Conservation (phyloP, 1,140 invertebrate species). For the Arion vulgaris region DNA sequence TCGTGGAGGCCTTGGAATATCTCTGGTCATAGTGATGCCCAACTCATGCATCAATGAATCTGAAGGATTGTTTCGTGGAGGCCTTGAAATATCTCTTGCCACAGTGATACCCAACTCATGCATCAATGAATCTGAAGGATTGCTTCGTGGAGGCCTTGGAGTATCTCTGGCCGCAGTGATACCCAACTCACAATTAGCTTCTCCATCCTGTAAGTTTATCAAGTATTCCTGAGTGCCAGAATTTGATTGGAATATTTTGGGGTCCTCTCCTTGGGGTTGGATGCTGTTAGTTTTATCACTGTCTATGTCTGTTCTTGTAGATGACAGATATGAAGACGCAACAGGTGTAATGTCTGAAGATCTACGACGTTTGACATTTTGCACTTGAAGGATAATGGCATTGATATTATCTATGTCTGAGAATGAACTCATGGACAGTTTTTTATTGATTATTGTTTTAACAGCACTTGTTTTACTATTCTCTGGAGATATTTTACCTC, state of each 20-base stretch:
- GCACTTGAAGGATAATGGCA: conserved; percentile 20
- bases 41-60: no score
- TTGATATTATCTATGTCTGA: conserved; percentile 11
- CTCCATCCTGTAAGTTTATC: conserved; percentile 10
- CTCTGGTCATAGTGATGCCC: no score
- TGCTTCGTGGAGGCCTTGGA: not conserved
- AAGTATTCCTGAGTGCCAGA: not conserved
- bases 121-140: no score
- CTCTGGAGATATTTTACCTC: not conserved
- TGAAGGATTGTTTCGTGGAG: no score
- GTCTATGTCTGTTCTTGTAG: not conserved
- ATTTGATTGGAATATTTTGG: not conserved
- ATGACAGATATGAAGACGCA: not conserved
- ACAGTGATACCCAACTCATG: no score
- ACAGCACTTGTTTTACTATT: not conserved
- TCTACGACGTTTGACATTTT: not conserved
- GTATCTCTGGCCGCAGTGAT: not conserved
- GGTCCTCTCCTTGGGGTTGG: not conserved
- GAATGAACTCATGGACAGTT: not conserved
- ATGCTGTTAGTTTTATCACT: not conserved
- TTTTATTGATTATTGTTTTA: not conserved
- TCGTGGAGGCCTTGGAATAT: no score
- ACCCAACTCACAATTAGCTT: no score
- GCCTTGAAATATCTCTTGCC: no score
- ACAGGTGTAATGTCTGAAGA: conserved; percentile 31